Base-by-base conservation (phyloP, 2,113 vertebrate genomes). In the Heloderma charlesbogerti region DNA sequence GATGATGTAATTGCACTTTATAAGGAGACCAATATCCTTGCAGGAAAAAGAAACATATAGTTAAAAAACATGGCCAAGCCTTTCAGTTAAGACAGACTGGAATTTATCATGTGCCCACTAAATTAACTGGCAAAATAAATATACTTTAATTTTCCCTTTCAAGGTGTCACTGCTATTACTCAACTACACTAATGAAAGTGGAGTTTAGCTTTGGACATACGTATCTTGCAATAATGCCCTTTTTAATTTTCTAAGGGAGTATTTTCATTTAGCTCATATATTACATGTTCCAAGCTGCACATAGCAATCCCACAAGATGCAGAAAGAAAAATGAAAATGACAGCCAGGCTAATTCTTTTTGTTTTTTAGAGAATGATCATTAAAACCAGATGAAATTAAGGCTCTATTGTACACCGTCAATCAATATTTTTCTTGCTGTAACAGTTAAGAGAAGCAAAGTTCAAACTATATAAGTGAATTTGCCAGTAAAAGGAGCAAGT, bases 111-210 rank as follows among this genome's bases (percentile, higher is more conserved):
- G 63, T 71, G 72, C 88, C 91, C 25, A 74, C 40, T 92, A 88
- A 94, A 81, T 63, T 93, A 93, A 92, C 79, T 90, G 91, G 72
- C 43, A 78, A 93, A 95, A 94, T 93, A 94, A 96, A 94, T 79
- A 57, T 87, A 89, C 60, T 91, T 89, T 93, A 92, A 94, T 91
- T 96, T 92, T 93, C 78, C 87, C 93, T 37, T 88, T 96, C 80
- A 67, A 27, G 40, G 37, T 95, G 85, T 90, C 80, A 88, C 74
- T 92, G 87, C 81, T 92, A 89, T 88, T 89, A 75, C 92, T 93
- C 72, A 75, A 92, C 78, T 86, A 90, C 60, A 63, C 86, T 78
- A 92, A 63, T 86, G 92, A 93, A 81, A 43, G 15, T 5, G 16
- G 63, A 93, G 20, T 6, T 81, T 71, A 90, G 89, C 84, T 83